A percentile compares a stretch with the other conserved stretches of the same genome.
Evolutionary conservation across 2,113 vertebrate species (phyloP).

Genomic region (Malurus cyaneus): DNA sequence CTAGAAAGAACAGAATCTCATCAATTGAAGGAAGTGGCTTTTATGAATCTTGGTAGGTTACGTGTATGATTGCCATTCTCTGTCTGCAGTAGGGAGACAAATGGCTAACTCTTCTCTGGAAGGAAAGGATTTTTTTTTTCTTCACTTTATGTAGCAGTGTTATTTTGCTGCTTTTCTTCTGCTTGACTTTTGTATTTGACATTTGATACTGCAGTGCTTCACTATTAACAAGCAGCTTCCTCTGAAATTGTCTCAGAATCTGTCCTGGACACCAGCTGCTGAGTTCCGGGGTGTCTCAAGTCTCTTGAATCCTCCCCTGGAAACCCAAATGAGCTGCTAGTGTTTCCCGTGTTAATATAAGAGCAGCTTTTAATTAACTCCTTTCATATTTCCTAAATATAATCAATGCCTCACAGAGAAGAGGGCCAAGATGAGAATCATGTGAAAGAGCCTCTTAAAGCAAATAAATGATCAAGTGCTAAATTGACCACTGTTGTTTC

Average conservation of each 20-base stretch:
- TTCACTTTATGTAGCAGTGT: background rate
- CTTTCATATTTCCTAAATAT: constrained; percentile 11
- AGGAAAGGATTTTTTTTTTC: background rate
- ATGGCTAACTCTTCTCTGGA: background rate
- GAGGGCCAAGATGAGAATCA: background rate
- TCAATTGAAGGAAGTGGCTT: constrained; percentile 71
- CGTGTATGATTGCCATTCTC: background rate
- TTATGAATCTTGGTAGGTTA: constrained; percentile 88
- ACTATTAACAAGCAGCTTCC: background rate
- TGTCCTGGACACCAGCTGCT: background rate
- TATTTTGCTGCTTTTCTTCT: background rate
- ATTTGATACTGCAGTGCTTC: background rate
- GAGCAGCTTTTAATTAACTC: constrained; percentile 22
- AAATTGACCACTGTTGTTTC: constrained; percentile 44
- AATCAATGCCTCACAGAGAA: constrained; percentile 6
- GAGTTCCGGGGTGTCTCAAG: background rate
- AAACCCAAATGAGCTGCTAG: background rate
- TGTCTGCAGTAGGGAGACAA: background rate
- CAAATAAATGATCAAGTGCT: constrained; percentile 12
- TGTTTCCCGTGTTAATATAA: constrained; percentile 16
- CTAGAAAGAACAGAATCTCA: constrained; percentile 54
- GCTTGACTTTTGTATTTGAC: background rate
- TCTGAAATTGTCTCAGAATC: background rate
- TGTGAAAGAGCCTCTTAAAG: constrained; percentile 1
- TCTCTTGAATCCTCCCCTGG: background rate